Percentiles rank a stretch among this genome's conserved stretches.
These are phyloP conservation scores for Notodonta ziczac DNA, from an alignment of 2,888 invertebrate species.

Conservation along the genomic window DNA sequence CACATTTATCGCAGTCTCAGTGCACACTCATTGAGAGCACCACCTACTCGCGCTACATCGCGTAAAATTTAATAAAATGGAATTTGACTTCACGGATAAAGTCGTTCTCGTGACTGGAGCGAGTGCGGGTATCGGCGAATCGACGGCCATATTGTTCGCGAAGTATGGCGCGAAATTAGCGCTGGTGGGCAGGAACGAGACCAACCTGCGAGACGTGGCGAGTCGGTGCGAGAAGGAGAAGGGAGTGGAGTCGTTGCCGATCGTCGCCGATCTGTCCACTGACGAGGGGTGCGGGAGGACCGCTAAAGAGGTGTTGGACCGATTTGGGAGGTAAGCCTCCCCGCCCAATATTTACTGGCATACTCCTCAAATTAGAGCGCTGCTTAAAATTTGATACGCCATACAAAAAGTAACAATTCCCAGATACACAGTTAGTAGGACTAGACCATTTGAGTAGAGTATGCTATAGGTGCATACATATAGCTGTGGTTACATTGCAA, in stretches of 20 bases:
- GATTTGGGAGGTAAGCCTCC: slow-evolving; percentile 45
- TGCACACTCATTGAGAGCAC: not conserved
- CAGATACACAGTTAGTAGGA: too few relatives aligned
- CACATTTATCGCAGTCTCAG: not conserved
- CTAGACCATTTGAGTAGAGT: too few relatives aligned
- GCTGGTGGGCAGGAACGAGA: slow-evolving; percentile 48
- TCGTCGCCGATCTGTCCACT: slow-evolving; percentile 52
- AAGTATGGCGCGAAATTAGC: slow-evolving; percentile 47
- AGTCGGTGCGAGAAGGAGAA: slow-evolving; percentile 36
- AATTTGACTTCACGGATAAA: slow-evolving; percentile 43
- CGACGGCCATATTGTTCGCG: slow-evolving; percentile 48
- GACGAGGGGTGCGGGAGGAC: slow-evolving; percentile 54
- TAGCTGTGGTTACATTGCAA: too few relatives aligned
- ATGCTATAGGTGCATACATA: too few relatives aligned
- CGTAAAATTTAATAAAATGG: slow-evolving; percentile 4
- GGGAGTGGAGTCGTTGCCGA: slow-evolving; percentile 38
- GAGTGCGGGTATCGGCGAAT: slow-evolving; percentile 54
- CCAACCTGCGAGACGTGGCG: slow-evolving; percentile 43
- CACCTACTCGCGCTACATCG: not conserved
- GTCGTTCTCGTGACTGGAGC: slow-evolving; percentile 57
- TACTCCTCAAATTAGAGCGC: too few relatives aligned
- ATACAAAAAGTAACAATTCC: too few relatives aligned
- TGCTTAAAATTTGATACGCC: too few relatives aligned
- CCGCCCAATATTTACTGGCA: not conserved
- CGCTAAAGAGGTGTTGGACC: slow-evolving; percentile 43